Evolutionary conservation across 1,140 invertebrate species (phyloP).

Genomic region (Cataglyphis hispanica): DNA sequence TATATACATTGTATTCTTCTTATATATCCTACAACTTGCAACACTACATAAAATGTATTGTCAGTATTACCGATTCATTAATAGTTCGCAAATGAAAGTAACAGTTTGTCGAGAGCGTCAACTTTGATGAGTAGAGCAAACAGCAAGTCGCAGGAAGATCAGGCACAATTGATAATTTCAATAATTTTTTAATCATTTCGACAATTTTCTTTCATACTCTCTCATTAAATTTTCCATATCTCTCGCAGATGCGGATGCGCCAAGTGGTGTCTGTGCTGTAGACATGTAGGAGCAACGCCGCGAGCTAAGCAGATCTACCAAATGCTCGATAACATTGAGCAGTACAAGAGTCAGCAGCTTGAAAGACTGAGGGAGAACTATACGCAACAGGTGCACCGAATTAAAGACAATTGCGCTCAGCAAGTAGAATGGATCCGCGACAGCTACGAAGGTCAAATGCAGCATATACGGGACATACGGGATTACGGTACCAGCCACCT

Average conservation of each 20-base stretch:
- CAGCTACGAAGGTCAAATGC: slow-evolving; percentile 95
- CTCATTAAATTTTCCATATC: slow-evolving; percentile 2
- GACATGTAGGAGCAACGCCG: slow-evolving; percentile 89
- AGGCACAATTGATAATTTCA: slow-evolving; percentile 45
- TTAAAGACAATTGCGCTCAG: slow-evolving; percentile 96
- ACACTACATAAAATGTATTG: not conserved
- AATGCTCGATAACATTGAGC: slow-evolving; percentile 96
- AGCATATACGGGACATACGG: slow-evolving; percentile 94
- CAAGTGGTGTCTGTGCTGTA: slow-evolving; percentile 90
- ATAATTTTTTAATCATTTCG: slow-evolving; percentile 26
- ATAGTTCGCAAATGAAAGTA: slow-evolving; percentile 19
- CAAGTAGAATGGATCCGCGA: slow-evolving; percentile 97
- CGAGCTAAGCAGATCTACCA: slow-evolving; percentile 93
- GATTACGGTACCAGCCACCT: slow-evolving; percentile 96
- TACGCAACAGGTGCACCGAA: slow-evolving; percentile 94
- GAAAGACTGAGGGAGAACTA: slow-evolving; percentile 96
- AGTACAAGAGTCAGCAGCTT: slow-evolving; percentile 95
- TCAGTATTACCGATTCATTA: not conserved
- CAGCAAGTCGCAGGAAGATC: slow-evolving; percentile 18
- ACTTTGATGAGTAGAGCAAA: slow-evolving; percentile 18
- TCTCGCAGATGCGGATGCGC: slow-evolving; percentile 88
- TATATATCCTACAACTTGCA: not conserved
- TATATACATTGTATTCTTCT: not conserved
- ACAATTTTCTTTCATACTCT: not conserved
- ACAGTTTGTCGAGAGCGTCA: slow-evolving; percentile 9